A percentile compares a stretch with the other conserved stretches of the same genome.
Evolutionary conservation across 2,888 invertebrate species (phyloP).

Genomic region (Odontocerum albicorne): DNA sequence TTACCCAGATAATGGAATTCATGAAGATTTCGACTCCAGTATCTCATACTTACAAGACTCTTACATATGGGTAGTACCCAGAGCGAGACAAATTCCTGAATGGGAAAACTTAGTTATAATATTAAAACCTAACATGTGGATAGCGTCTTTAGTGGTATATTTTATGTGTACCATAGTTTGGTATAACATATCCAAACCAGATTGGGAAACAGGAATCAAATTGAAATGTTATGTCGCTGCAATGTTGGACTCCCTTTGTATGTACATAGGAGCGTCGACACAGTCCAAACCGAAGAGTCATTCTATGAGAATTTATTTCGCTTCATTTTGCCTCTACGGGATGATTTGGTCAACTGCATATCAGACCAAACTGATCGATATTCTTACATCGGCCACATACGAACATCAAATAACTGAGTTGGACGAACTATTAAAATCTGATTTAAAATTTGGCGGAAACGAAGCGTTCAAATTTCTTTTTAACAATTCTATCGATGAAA

Average conservation of each 20-base stretch:
- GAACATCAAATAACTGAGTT: constrained; percentile 29
- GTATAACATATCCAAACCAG: constrained; percentile 22
- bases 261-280: constrained; percentile 27
- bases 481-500: constrained; percentile 32
- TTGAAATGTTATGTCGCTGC: constrained; percentile 19
- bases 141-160: constrained; percentile 27
- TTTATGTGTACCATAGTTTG: constrained; percentile 28
- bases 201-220: constrained; percentile 29
- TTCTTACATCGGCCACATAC: constrained; percentile 29
- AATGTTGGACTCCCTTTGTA: constrained; percentile 28
- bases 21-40: constrained; percentile 41
- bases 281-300: constrained; percentile 22
- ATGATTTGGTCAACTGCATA: constrained; percentile 33
- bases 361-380: constrained; percentile 32
- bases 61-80: constrained; percentile 43
- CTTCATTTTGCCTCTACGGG: constrained; percentile 28
- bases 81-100: constrained; percentile 38
- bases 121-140: constrained; percentile 32
- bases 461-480: constrained; percentile 30
- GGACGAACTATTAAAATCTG: constrained; percentile 23
- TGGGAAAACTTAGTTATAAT: constrained; percentile 38
- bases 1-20: constrained; percentile 39
- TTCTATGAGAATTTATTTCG: constrained; percentile 31
- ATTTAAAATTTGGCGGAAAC: constrained; percentile 34
- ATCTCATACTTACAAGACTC: constrained; percentile 42